Base-by-base conservation (phyloP, 2,888 invertebrate genomes). In the Ditula angustiorana region DNA sequence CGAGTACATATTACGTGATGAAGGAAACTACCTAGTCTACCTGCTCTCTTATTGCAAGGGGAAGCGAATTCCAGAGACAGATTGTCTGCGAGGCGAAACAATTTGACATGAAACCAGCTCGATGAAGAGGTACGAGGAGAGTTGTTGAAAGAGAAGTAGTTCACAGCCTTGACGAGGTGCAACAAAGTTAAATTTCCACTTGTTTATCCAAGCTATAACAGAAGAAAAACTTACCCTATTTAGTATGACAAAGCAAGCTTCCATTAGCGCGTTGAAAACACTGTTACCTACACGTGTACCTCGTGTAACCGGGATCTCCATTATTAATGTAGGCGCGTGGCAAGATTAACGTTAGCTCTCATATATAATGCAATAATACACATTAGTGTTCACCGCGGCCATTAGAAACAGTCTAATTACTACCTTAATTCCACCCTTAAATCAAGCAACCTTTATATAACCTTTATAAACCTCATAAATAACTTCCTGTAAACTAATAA, bases 401-500 rank as follows among this genome's bases (percentile, higher is more conserved):
- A 56, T 62, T 56, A 62, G 50, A 24, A 50, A 33, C 57, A 35
- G 41, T 57, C 37, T 63, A 52, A 57, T 63, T 63, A 63, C 44
- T 8, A 33, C 37, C 50, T 28, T 52, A 61, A 63, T 63, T 13
- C 55, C 7, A 55, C 49, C 49, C 21, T 47, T 49, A 33, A 33
- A 41, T 41, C 41, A 60, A 60, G 28, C 59, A 60, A 26, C 49
- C 28, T 56, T 55, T 10, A 37, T 28, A 19, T 23, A 49, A 30
- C 41, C 55, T 47, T 57, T 44, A 50, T 50, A 30, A 16, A n/a
- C n/a, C 57, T 50, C 63, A 41, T 63, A 63, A 63, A 63, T 63
- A 30, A 57, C 44, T 26, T 23, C 28, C 41, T 44, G 44, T 57
- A 57, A 62, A 62, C 63, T 63, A 63, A 63, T 63, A 57, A 63